Conservation (phyloP, 2,888 invertebrate genomes). For the Clostera curtula region DNA sequence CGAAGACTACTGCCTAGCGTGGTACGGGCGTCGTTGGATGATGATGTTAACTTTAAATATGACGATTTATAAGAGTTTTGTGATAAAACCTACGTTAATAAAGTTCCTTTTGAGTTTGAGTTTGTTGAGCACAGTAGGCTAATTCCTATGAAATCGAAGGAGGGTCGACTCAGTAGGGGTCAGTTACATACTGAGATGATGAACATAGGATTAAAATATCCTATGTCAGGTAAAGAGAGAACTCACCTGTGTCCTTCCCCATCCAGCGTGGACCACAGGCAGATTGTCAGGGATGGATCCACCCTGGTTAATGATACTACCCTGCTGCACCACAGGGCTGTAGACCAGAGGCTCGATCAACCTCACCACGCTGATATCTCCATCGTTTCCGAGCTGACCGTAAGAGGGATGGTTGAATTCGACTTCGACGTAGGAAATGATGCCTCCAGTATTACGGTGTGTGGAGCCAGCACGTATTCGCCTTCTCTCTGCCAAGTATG, state of each 20-base stretch:
- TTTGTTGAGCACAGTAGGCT: too few species aligned
- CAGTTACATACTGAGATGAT: too few species aligned
- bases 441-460: conserved; percentile 36
- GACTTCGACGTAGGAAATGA: conserved; percentile 8
- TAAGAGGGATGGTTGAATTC: conserved; percentile 26
- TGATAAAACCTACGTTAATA: too few species aligned
- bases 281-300: conserved; percentile 9
- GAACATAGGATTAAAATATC: too few species aligned
- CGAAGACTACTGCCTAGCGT: too few species aligned
- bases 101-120: too few species aligned
- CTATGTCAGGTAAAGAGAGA: too few species aligned
- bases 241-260: conserved; percentile 21
- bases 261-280: conserved; percentile 18
- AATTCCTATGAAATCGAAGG: too few species aligned
- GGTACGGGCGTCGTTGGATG: too few species aligned
- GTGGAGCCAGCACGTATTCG: conserved; percentile 42
- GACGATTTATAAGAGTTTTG: too few species aligned
- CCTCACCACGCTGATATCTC: conserved; percentile 36
- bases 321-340: conserved; percentile 4
- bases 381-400: conserved; percentile 13
- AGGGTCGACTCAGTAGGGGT: too few species aligned
- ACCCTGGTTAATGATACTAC: conserved; percentile 10
- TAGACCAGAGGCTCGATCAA: conserved; percentile 13
- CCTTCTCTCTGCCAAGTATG: conserved; percentile 21
- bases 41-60: too few species aligned